phyloP scores from a whole-genome alignment of 1,140 invertebrate species.

The Cheumatopsyche charites region DNA sequence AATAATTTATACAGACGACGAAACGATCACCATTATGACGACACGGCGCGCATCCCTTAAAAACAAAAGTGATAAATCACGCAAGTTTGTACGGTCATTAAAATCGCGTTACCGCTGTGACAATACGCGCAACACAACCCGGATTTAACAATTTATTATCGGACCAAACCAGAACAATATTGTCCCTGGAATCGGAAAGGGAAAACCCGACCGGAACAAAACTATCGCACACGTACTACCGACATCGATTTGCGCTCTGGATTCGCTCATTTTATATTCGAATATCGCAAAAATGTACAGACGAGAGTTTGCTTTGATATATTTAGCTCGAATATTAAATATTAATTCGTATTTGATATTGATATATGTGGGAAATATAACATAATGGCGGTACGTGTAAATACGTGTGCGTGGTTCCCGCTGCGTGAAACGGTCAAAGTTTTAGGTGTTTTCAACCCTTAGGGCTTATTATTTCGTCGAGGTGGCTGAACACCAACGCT shows the following conservation, averaged over 20 bases:
- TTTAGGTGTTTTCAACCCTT: slow-evolving; percentile 34
- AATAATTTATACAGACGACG: too few relatives aligned
- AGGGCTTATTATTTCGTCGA: slow-evolving; percentile 38
- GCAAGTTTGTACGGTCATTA: slow-evolving; percentile 24
- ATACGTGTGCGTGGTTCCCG: too few relatives aligned
- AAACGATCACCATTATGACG: too few relatives aligned
- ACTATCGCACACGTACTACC: slow-evolving; percentile 6
- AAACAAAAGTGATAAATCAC: slow-evolving; percentile 34
- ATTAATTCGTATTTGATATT: too few relatives aligned
- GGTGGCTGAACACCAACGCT: background rate
- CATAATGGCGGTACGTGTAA: background rate
- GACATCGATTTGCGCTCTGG: too few relatives aligned
- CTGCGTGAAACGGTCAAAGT: slow-evolving; percentile 24
- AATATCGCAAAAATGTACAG: too few relatives aligned
- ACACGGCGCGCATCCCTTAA: background rate
- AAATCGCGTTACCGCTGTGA: slow-evolving; percentile 27
- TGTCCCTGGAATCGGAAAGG: too few relatives aligned
- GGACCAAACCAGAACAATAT: background rate
- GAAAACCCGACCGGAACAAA: slow-evolving; percentile 5
- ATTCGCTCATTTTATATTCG: too few relatives aligned
- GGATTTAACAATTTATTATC: slow-evolving; percentile 32
- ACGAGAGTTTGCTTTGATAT: too few relatives aligned
- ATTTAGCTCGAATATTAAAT: too few relatives aligned
- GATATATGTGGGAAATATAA: too few relatives aligned
- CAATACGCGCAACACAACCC: slow-evolving; percentile 24